Evolutionary conservation across 2,888 invertebrate genomes (phyloP), one percentile per base, ranked within the genome.

Genomic region (Drosophila putrida): DNA sequence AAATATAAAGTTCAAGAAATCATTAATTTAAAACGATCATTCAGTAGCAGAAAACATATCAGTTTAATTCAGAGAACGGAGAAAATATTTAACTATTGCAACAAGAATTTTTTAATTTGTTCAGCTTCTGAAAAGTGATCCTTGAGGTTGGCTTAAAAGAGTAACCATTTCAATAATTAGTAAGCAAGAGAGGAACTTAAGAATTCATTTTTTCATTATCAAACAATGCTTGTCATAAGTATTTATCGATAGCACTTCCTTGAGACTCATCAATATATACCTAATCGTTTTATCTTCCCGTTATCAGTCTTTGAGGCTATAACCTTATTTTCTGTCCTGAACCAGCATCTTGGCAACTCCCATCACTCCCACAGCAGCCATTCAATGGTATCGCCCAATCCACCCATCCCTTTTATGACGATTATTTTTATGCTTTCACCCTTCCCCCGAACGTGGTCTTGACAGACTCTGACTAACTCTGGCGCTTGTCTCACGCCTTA

Each of bases 361-460:
- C 41, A 27, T 39, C 35, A 25, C 41, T 35, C 43, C 39, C 44
- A 35, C 28, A 59, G 69, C 62, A 72, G 49, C 57, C 80, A 60
- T 70, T 58, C 63, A 43, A 51, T 36, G 27, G 36, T 9, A 13
- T n/a, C 39, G 10, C 33, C 35, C 35, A 43, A 35, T 10, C 44
- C 41, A 20, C 10, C 43, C 75, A 59, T 47, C 44, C 47, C 75
- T 89, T 81, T 89, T 84, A 89, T 81, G 82, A 81, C 88, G 85
- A 81, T 83, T 83, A 83, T 83, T 89, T 87, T 87, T 83, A 89
- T 83, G 78, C 63, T 28, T 50, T 35, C 39, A 33, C 15, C 50
- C 58, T 51, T 43, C 51, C 36, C 53, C 65, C 61, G 11, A 4
- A 58, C 47, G 1, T 6, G 49, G 35, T 41, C 50, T 44, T 47